Evolutionary conservation across 2,888 invertebrate species (phyloP).

Genomic region (Hermaeophaga mercurialis): DNA sequence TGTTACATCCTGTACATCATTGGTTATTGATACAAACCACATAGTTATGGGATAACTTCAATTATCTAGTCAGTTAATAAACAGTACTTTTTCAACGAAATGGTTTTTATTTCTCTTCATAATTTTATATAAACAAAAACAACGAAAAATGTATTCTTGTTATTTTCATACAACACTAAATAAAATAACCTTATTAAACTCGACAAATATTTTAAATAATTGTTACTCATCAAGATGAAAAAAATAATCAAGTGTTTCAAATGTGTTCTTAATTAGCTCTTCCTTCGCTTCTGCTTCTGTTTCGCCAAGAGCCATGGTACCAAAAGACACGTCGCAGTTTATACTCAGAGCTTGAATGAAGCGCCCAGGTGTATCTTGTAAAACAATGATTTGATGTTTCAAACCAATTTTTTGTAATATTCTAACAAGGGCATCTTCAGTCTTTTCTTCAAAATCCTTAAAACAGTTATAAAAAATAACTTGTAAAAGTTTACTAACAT

Average conservation of each 20-base stretch:
- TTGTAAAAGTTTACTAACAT: too few species aligned
- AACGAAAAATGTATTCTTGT: too few species aligned
- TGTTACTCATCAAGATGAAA: background rate
- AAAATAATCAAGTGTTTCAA: constrained; percentile 35
- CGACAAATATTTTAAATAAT: too few species aligned
- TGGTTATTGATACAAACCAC: constrained; percentile 36
- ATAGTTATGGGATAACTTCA: constrained; percentile 36
- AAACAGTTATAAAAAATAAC: too few species aligned
- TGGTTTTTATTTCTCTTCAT: constrained; percentile 1
- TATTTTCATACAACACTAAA: too few species aligned
- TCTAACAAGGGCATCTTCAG: constrained; percentile 40
- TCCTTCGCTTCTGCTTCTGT: constrained; percentile 34
- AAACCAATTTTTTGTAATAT: constrained; percentile 44
- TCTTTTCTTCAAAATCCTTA: constrained; percentile 41
- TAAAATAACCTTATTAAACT: too few species aligned
- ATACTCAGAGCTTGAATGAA: constrained; percentile 38
- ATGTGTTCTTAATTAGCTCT: constrained; percentile 33
- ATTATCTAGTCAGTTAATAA: constrained; percentile 45
- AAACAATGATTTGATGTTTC: constrained; percentile 33
- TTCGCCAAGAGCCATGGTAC: constrained; percentile 29
- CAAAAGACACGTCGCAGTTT: constrained; percentile 47
- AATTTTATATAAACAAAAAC: too few species aligned
- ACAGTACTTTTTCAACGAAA: constrained; percentile 38
- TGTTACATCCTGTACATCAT: constrained; percentile 19
- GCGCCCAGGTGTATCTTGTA: constrained; percentile 42